Conservation (phyloP, 2,797 vertebrate genomes). For the Petrocephalus sullivani region DNA sequence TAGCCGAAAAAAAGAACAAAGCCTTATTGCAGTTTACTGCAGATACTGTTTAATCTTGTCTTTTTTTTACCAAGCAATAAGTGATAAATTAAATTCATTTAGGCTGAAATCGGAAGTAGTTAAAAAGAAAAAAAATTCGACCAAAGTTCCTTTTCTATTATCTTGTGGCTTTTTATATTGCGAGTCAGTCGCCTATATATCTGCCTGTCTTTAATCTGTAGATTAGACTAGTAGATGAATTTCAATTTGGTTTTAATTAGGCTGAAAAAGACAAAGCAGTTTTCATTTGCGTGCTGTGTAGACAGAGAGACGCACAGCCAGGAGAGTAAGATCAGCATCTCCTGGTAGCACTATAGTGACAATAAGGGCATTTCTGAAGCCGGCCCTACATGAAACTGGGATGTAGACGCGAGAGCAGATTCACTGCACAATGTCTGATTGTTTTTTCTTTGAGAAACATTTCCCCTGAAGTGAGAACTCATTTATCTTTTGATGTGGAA, state of each 20-base stretch:
- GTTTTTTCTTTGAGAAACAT: not conserved
- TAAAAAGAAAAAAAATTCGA: not conserved
- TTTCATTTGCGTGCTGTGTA: not conserved
- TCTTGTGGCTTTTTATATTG: conserved; percentile 30
- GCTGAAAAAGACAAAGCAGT: conserved; percentile 18
- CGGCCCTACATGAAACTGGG: not conserved
- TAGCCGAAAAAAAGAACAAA: conserved; percentile 1
- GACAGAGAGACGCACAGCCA: not conserved
- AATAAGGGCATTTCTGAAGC: not conserved
- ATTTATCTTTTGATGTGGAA: not conserved
- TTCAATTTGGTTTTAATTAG: conserved; percentile 25
- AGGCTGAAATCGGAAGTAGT: conserved; percentile 17
- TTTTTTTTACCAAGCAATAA: conserved; percentile 39
- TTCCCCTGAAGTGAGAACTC: not conserved
- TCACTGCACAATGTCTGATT: not conserved
- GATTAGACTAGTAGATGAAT: conserved; percentile 25
- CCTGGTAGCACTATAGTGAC: not conserved
- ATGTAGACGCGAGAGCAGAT: not conserved
- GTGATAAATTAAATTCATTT: conserved; percentile 34
- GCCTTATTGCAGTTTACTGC: conserved; percentile 19
- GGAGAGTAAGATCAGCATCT: not conserved
- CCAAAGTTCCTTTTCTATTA: conserved; percentile 37
- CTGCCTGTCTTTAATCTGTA: conserved; percentile 29
- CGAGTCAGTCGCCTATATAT: conserved; percentile 10
- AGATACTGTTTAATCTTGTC: conserved; percentile 28